These are phyloP conservation scores for Meloidogyne exigua DNA, from an alignment of 1,140 invertebrate species.

Conservation along the genomic window DNA sequence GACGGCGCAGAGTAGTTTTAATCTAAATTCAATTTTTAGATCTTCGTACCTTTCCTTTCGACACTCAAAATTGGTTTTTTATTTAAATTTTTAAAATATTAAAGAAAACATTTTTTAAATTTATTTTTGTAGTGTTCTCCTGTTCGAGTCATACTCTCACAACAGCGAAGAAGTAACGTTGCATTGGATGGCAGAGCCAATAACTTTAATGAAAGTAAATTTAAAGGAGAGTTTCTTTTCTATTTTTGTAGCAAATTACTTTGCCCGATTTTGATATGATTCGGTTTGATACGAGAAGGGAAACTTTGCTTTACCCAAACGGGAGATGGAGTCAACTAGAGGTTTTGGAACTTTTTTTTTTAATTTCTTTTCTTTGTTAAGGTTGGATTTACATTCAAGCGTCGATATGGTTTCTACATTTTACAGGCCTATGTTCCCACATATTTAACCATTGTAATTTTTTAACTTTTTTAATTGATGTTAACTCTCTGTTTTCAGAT, in stretches of 20 bases:
- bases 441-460: constrained; percentile 49
- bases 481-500: constrained; percentile 36
- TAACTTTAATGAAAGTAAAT: constrained; percentile 52
- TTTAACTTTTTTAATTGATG: neutral
- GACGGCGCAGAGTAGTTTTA: no score
- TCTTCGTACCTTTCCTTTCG: constrained; percentile 59
- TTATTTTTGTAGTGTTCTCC: constrained; percentile 38
- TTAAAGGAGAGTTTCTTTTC: neutral
- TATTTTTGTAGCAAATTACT: constrained; percentile 52
- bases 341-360: neutral
- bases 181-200: constrained; percentile 48
- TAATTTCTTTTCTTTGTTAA: no score
- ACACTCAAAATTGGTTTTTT: constrained; percentile 59
- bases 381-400: constrained; percentile 59
- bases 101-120: neutral
- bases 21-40: no score
- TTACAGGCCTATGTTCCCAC: constrained; percentile 62
- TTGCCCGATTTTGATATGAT: constrained; percentile 62
- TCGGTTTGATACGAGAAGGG: constrained; percentile 50
- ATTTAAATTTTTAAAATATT: no score
- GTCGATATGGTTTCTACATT: constrained; percentile 63
- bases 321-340: neutral
- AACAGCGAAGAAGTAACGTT: constrained; percentile 59
- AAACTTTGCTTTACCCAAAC: constrained; percentile 43
- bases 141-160: constrained; percentile 60